A percentile compares a stretch with the other conserved stretches of the same genome.
phyloP scores from a whole-genome alignment of 2,888 invertebrate genomes.

The Tinea pellionella region DNA sequence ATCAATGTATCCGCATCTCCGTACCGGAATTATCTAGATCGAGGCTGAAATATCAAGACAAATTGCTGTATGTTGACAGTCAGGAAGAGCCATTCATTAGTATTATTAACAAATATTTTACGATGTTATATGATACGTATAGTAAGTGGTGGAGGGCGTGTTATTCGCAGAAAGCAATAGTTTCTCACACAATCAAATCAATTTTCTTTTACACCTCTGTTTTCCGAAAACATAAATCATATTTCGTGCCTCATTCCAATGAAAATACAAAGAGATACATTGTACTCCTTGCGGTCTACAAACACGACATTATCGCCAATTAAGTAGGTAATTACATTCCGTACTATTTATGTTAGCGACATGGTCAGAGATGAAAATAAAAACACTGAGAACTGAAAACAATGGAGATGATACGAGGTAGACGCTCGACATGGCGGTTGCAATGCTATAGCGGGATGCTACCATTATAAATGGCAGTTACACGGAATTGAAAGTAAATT shows the following conservation, averaged over 20 bases:
- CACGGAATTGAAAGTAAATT: conserved; percentile 11
- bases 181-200: background rate
- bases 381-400: conserved; percentile 11
- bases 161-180: background rate
- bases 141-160: background rate
- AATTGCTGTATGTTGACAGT: background rate
- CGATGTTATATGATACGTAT: background rate
- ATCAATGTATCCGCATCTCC: background rate
- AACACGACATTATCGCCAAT: conserved; percentile 1
- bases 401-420: background rate
- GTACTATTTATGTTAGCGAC: background rate
- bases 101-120: background rate
- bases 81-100: background rate
- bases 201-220: conserved; percentile 3
- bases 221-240: conserved; percentile 2
- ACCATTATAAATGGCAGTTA: background rate
- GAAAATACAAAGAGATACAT: conserved; percentile 2
- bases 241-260: conserved; percentile 3
- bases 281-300: conserved; percentile 3
- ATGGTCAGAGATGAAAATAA: conserved; percentile 2
- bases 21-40: background rate
- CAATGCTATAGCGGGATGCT: conserved; percentile 2
- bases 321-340: conserved; percentile 3
- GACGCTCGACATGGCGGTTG: background rate
- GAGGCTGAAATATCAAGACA: background rate